Conservation (phyloP, 2,888 invertebrate genomes). For the Drosophila falleni region DNA sequence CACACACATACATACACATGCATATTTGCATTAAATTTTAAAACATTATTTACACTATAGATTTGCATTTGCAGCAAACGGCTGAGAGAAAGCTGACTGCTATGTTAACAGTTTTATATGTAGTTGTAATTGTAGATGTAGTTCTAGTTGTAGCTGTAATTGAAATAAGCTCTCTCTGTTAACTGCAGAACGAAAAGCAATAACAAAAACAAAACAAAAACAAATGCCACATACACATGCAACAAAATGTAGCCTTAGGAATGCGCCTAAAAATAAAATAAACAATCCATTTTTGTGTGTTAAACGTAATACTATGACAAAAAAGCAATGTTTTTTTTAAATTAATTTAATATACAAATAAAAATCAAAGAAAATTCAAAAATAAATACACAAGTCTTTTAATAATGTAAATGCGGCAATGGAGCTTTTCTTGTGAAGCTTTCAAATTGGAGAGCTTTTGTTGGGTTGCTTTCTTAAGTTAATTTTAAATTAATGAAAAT, state of each 20-base stretch:
- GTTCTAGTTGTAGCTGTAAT: slow-evolving; percentile 13
- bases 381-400: not conserved
- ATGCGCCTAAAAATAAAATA: slow-evolving; percentile 56
- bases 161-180: slow-evolving; percentile 19
- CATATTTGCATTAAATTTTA: slow-evolving; percentile 20
- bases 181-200: slow-evolving; percentile 17
- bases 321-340: slow-evolving; percentile 57
- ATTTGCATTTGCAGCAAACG: slow-evolving; percentile 2
- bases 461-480: too few species aligned
- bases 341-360: slow-evolving; percentile 25
- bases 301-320: slow-evolving; percentile 32
- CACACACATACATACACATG: slow-evolving; percentile 10
- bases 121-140: slow-evolving; percentile 29
- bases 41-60: not conserved
- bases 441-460: not conserved
- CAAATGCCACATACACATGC: slow-evolving; percentile 37
- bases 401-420: not conserved
- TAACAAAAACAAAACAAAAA: slow-evolving; percentile 3
- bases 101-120: slow-evolving; percentile 25
- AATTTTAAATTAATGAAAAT: too few species aligned
- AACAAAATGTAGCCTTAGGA: slow-evolving; percentile 68
- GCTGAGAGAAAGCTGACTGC: slow-evolving; percentile 20
- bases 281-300: slow-evolving; percentile 36
- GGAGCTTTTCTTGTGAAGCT: not conserved
- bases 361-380: slow-evolving; percentile 11